phyloP scores from a whole-genome alignment of 1,140 invertebrate species.

The Drosophila carrolli region DNA sequence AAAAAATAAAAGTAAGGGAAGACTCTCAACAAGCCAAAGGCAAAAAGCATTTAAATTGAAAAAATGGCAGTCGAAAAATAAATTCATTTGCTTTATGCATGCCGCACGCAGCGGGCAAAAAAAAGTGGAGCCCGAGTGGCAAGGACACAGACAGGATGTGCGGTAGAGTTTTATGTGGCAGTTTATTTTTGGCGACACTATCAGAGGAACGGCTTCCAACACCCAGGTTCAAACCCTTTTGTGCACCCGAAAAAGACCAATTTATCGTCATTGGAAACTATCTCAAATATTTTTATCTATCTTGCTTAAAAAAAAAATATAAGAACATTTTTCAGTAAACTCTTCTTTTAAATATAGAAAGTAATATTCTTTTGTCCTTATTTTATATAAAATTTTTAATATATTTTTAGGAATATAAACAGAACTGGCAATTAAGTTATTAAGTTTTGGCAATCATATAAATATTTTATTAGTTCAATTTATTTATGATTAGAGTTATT shows the following conservation, averaged over 20 bases:
- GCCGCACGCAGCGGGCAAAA: constrained; percentile 31
- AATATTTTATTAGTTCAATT: too few relatives aligned
- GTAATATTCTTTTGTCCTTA: too few relatives aligned
- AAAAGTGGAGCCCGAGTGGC: constrained; percentile 25
- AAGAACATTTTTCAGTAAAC: too few relatives aligned
- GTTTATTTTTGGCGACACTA: constrained; percentile 81
- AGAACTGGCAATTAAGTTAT: too few relatives aligned
- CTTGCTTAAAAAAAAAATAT: too few relatives aligned
- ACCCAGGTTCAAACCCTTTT: constrained; percentile 6
- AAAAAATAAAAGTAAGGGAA: constrained; percentile 24
- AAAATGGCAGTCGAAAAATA: constrained; percentile 66
- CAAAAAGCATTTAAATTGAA: constrained; percentile 71
- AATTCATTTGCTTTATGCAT: constrained; percentile 79
- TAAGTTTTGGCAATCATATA: too few relatives aligned
- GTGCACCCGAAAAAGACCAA: constrained; percentile 1
- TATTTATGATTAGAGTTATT: too few relatives aligned
- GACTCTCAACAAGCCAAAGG: constrained; percentile 38
- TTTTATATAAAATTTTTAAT: too few relatives aligned
- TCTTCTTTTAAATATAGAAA: too few relatives aligned
- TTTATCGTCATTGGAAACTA: not conserved
- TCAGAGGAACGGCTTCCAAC: constrained; percentile 50
- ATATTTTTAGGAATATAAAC: too few relatives aligned
- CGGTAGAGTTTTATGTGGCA: constrained; percentile 77
- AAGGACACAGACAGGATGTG: constrained; percentile 62
- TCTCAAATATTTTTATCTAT: too few relatives aligned